These are phyloP conservation scores for Chaetops frenatus DNA, from an alignment of 2,113 vertebrate species.

Conservation along the genomic window DNA sequence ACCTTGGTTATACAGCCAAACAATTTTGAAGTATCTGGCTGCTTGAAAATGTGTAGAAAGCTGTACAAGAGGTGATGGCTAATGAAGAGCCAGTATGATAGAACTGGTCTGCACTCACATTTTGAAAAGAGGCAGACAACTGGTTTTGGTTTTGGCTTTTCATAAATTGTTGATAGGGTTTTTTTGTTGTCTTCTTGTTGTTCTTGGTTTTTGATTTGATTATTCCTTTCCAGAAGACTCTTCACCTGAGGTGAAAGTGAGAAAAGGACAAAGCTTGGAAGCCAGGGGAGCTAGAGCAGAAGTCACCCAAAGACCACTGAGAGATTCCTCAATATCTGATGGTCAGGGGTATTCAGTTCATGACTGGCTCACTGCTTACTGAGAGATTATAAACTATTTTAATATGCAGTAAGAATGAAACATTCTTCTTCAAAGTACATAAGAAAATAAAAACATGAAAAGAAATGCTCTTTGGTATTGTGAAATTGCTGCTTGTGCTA, in stretches of 20 bases:
- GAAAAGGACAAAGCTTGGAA: not conserved
- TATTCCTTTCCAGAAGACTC: not conserved
- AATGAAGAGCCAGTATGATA: fast-evolving
- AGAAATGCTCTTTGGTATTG: not conserved
- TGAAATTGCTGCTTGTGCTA: not conserved
- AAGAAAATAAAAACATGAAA: not conserved
- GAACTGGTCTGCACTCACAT: not conserved
- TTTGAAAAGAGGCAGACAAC: not conserved
- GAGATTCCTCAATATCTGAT: not conserved
- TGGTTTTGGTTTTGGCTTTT: not conserved
- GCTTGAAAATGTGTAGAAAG: not conserved
- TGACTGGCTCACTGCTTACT: not conserved
- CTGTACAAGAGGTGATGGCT: fast-evolving
- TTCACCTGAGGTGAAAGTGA: not conserved
- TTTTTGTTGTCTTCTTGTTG: no score
- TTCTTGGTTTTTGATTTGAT: not conserved
- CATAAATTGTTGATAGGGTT: not conserved
- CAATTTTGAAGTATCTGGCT: not conserved
- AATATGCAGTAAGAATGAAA: not conserved
- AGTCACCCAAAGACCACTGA: not conserved
- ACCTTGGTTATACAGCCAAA: not conserved
- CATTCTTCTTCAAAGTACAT: not conserved
- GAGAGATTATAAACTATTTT: not conserved
- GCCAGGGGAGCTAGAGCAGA: not conserved
- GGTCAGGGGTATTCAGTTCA: not conserved